phyloP scores from a whole-genome alignment of 2,888 invertebrate species.

The Dryobotodes eremita region DNA sequence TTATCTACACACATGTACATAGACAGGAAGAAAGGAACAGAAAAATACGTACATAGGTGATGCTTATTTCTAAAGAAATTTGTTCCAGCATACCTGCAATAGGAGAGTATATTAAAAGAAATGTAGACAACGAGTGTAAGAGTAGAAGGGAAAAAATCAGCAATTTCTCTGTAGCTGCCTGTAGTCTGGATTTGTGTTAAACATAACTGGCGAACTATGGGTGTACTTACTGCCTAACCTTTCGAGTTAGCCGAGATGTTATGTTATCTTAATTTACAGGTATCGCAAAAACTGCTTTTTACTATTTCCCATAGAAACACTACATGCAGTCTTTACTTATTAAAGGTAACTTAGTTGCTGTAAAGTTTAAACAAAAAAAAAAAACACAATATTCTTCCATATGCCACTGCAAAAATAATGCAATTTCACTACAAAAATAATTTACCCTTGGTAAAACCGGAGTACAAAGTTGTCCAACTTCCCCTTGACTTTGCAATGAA shows the following conservation, averaged over 20 bases:
- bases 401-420: constrained; percentile 27
- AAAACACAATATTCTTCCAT: not conserved
- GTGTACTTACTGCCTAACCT: not conserved
- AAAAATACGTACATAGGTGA: no score
- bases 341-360: not conserved
- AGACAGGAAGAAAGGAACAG: no score
- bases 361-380: not conserved
- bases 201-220: not conserved
- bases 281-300: not conserved
- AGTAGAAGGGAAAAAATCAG: no score
- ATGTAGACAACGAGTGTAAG: no score
- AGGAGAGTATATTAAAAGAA: no score
- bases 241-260: not conserved
- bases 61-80: no score
- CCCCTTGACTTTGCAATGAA: constrained; percentile 52
- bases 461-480: constrained; percentile 45
- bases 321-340: not conserved
- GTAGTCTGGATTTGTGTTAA: not conserved
- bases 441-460: constrained; percentile 25
- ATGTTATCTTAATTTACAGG: not conserved
- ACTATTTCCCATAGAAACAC: not conserved
- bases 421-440: constrained; percentile 25
- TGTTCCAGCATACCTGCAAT: no score
- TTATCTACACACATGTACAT: no score
- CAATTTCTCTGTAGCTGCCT: no score